Conservation (phyloP, 2,888 invertebrate genomes). For the Elegia similella region DNA sequence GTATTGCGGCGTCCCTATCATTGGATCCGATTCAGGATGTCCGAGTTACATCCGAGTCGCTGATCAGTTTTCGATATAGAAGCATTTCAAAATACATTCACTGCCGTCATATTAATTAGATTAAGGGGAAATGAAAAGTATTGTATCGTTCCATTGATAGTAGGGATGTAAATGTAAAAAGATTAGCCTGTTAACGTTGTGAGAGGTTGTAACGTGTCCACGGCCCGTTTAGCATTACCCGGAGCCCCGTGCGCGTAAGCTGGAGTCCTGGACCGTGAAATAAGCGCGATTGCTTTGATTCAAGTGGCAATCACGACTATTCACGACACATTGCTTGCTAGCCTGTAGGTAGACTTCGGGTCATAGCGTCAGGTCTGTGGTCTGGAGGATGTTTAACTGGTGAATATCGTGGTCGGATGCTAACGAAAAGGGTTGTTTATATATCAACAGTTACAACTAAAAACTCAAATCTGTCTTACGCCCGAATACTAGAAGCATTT, state of each 20-base stretch:
- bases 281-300: constrained; percentile 50
- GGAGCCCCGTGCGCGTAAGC: constrained; percentile 33
- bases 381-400: not conserved
- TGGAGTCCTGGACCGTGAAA: constrained; percentile 45
- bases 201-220: constrained; percentile 53
- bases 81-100: not conserved
- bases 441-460: too few relatives aligned
- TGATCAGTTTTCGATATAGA: too few relatives aligned
- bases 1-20: too few relatives aligned
- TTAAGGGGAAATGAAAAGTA: not conserved
- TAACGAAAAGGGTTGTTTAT: too few relatives aligned
- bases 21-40: too few relatives aligned
- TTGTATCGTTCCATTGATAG: constrained; percentile 6
- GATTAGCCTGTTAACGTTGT: constrained; percentile 43
- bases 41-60: too few relatives aligned
- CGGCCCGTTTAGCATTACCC: constrained; percentile 51
- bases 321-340: not conserved
- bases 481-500: too few relatives aligned
- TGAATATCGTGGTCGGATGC: too few relatives aligned
- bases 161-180: constrained; percentile 34
- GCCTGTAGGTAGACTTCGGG: not conserved
- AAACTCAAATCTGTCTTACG: too few relatives aligned
- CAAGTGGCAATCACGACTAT: constrained; percentile 43
- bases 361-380: not conserved
- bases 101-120: not conserved